Base-by-base conservation (phyloP, 2,797 vertebrate species). In the Pagetopsis macropterus region DNA sequence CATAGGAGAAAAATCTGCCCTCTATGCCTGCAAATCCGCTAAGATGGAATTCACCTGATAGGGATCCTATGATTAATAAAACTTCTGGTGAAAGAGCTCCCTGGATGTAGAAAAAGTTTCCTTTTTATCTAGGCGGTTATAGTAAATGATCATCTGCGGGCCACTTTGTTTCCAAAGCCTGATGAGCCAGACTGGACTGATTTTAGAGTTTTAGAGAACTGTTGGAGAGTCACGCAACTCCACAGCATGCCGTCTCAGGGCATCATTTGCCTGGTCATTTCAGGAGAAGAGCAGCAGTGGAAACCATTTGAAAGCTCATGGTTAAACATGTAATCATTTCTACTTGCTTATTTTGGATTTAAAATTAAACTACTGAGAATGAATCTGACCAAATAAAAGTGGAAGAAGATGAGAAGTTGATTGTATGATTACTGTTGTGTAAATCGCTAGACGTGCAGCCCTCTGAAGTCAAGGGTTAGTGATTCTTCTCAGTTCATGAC, bases 121-220 rank as follows among this genome's bases (percentile, higher is more conserved):
- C 56, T 65, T 84, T 78, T 79, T 49, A 77, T 90, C 71, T 73
- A 3, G 55, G 70, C 54, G 9, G 80, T 67, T 78, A 77, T 78
- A 79, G 72, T 84, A 62, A 79, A 76, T 80, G 82, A 79, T 87
- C 89, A 81, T 87, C 56, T 64, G 41, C 5, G 14, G 69, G 59
- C 70, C 61, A 74, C 68, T 84, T 80, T 81, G 81, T 70, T 65
- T 79, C 65, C 79, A 70, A 57, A 81, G 69, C 74, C 69, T 65
- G 76, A 89, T 82, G 68, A 87, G 66, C 78, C 85, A 84, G 79
- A 74, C 76, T 91, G 84, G 80, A 78, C 79, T 82, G 83, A 92
- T 90, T 87, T 83, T 70, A 71, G 55, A 90, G n/a, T n/a, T n/a
- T n/a, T n/a, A n/a, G 77, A 88, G 76, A 90, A 87, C 87, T 78